A percentile compares a stretch with the other conserved stretches of the same genome.
These are phyloP conservation scores for Patiria miniata DNA, from an alignment of 35 echinoderm and acorn worm species.

Conservation along the genomic window DNA sequence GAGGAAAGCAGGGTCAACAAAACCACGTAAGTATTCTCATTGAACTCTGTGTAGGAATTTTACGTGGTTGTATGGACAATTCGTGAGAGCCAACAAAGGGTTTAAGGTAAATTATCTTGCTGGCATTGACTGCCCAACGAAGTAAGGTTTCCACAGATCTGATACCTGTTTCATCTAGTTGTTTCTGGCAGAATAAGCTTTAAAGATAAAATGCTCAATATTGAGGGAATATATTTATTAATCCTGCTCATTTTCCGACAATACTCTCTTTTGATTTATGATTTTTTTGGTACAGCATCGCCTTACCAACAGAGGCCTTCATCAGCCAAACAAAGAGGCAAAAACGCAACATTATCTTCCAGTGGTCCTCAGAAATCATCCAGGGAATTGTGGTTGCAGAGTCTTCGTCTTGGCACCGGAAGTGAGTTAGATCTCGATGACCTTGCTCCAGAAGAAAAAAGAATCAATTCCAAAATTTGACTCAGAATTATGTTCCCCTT, in stretches of 20 bases:
- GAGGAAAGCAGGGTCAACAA: conserved; percentile 14
- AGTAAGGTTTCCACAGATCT: neutral
- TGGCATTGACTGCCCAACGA: neutral
- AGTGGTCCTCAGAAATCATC: conserved; percentile 29
- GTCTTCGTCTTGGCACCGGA: conserved; percentile 46
- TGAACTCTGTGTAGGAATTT: too few species aligned
- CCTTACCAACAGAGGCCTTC: conserved; percentile 38
- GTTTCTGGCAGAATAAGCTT: too few species aligned
- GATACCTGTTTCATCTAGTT: too few species aligned
- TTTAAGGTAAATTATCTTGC: neutral
- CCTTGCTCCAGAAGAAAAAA: neutral
- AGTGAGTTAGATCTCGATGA: conserved; percentile 2
- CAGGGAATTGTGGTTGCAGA: conserved; percentile 55
- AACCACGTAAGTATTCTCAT: conserved; percentile 43
- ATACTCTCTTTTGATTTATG: neutral
- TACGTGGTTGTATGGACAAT: too few species aligned
- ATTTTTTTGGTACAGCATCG: conserved; percentile 19
- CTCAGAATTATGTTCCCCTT: neutral
- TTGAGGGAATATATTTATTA: too few species aligned
- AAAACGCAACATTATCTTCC: neutral
- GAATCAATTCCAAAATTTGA: neutral
- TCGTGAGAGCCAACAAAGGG: neutral
- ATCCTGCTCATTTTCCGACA: neutral
- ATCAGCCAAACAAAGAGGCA: conserved; percentile 21
- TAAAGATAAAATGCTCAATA: too few species aligned